phyloP scores from a whole-genome alignment of 2,797 vertebrate genomes.

The Sebastes goodei region DNA sequence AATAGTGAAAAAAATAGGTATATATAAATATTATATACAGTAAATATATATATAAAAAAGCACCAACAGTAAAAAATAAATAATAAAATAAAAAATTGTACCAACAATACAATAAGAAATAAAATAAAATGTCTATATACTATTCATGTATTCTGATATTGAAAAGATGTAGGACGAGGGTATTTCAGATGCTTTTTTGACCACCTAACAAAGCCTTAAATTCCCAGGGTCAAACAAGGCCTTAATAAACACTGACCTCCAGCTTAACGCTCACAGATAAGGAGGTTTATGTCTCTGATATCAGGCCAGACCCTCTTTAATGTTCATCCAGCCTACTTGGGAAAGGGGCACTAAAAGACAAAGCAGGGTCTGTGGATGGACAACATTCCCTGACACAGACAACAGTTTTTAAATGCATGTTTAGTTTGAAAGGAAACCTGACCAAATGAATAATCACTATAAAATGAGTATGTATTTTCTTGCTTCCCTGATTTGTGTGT shows the following conservation, averaged over 20 bases:
- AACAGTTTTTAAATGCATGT: background rate
- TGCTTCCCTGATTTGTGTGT: background rate
- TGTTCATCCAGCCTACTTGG: background rate
- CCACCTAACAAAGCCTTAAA: background rate
- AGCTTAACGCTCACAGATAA: constrained; percentile 22
- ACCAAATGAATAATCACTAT: background rate
- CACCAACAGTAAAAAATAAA: too few relatives aligned
- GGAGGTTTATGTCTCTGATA: constrained; percentile 6
- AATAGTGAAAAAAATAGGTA: too few relatives aligned
- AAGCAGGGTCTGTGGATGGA: background rate
- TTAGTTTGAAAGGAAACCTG: background rate
- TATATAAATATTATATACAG: too few relatives aligned
- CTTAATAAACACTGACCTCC: constrained; percentile 28
- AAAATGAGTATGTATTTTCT: background rate
- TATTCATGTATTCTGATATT: too few relatives aligned
- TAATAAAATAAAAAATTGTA: too few relatives aligned
- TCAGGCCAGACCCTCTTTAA: constrained; percentile 2
- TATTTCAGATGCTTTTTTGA: background rate
- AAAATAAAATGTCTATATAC: too few relatives aligned
- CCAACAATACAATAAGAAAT: too few relatives aligned
- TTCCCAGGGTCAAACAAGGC: background rate
- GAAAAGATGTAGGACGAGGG: background rate
- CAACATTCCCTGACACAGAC: background rate
- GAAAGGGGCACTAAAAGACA: background rate
- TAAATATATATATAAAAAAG: too few relatives aligned